Conservation (phyloP, 2,888 invertebrate genomes). For the Baccha elongata region DNA sequence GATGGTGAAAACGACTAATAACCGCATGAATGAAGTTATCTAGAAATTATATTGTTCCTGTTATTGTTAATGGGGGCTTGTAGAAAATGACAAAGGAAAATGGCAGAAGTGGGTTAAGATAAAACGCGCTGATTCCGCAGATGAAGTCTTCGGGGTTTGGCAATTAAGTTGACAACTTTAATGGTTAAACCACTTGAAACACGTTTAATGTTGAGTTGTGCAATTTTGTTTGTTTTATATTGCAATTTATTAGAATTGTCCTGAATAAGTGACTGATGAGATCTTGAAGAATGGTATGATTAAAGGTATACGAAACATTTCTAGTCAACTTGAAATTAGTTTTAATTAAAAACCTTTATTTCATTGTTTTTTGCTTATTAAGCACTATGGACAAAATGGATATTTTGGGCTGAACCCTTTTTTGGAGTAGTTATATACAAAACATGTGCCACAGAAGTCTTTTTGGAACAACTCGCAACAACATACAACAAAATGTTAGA, state of each 20-base stretch:
- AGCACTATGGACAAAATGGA: no score
- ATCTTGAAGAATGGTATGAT: background rate
- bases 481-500: no score
- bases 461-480: no score
- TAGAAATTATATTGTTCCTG: constrained; percentile 13
- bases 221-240: background rate
- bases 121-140: constrained; percentile 4
- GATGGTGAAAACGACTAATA: constrained; percentile 22
- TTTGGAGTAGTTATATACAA: no score
- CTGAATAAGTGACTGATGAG: constrained; percentile 25
- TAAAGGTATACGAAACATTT: no score
- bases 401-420: no score
- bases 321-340: no score
- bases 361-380: no score
- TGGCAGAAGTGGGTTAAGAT: constrained; percentile 34
- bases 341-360: no score
- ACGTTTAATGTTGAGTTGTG: background rate
- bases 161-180: constrained; percentile 36
- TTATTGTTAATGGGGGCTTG: constrained; percentile 8
- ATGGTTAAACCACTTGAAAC: background rate
- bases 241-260: constrained; percentile 41
- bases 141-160: constrained; percentile 26
- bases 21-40: constrained; percentile 50
- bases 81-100: background rate
- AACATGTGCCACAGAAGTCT: no score